phyloP scores from a whole-genome alignment of 2,113 vertebrate species.

The Elephantulus edwardii region DNA sequence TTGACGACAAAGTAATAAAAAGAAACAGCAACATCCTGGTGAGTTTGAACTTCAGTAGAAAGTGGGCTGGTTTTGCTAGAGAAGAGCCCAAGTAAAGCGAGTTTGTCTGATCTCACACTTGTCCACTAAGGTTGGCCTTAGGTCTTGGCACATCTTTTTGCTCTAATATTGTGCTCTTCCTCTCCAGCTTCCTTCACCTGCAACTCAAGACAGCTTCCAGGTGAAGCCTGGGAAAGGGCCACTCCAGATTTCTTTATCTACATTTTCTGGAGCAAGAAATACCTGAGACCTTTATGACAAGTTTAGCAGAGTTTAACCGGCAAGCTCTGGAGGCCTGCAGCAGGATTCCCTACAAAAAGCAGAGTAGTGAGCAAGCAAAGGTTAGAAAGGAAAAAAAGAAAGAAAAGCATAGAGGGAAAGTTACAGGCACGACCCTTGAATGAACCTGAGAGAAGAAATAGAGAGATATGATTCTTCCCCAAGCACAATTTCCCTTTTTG shows the following conservation, averaged over 20 bases:
- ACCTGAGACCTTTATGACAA: slow-evolving; percentile 91
- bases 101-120: slow-evolving; percentile 66
- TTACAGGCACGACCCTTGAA: background rate
- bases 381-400: background rate
- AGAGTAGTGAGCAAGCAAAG: slow-evolving; percentile 40
- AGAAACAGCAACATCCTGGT: slow-evolving; percentile 86
- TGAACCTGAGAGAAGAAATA: slow-evolving; percentile 35
- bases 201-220: slow-evolving; percentile 69
- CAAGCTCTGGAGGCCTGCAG: slow-evolving; percentile 58
- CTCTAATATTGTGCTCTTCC: slow-evolving; percentile 38
- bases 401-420: slow-evolving; percentile 49
- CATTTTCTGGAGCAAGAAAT: slow-evolving; percentile 93
- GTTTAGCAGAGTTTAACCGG: slow-evolving; percentile 87
- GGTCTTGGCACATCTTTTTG: slow-evolving; percentile 80
- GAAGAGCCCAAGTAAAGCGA: slow-evolving; percentile 75
- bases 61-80: slow-evolving; percentile 76
- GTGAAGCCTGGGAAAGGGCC: background rate
- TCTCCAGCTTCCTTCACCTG: slow-evolving; percentile 67
- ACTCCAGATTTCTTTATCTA: slow-evolving; percentile 20
- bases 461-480: slow-evolving; percentile 47
- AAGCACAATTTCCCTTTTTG: slow-evolving; percentile 57
- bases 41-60: slow-evolving; percentile 49
- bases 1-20: slow-evolving; percentile 79
- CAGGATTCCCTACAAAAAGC: slow-evolving; percentile 26
- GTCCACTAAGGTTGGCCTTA: slow-evolving; percentile 46